Base-by-base conservation (phyloP, 2,888 invertebrate genomes). In the Agrochola lychnidis region DNA sequence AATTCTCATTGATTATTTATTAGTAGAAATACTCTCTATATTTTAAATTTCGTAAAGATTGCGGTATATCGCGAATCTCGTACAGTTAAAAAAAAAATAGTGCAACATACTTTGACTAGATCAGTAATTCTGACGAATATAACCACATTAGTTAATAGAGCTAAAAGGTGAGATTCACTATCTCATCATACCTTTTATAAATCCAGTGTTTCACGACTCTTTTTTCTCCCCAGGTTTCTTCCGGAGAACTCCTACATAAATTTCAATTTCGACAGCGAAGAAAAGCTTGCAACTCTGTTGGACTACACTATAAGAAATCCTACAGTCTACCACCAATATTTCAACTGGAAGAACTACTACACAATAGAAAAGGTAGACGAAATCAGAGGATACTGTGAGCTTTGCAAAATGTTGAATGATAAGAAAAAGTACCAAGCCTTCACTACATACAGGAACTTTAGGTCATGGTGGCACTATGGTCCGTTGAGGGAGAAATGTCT, bases 241-340 rank as follows among this genome's bases (percentile, higher is more conserved):
- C 96, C 96, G 7, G 87, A 91, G 0, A 92, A 92, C 1, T 96
- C 96, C 0, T 96, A 95, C 80, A 90, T 96, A 9, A 90, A 94
- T 70, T 91, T 89, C 4, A 84, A 84, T 0, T 76, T 81, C 7
- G 84, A 78, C 4, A 76, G 86, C 0, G 83, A 90, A 0, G 91
- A 93, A 4, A 87, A 87, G 36, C 78, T 95, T 0, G 93, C 93
- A 0, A 89, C 91, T 0, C 82, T 90, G 4, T 76, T 96, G 0
- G 85, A 89, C 4, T 92, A 93, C 67, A 88, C 86, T 0, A 91
- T 94, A 4, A 88, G 82, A 4, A 92, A 91, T 48, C 90, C 92
- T 4, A 7, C 79, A 0, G 81, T 89, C 1, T 95, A 95, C 84
- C 73, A 89, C 2, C 88, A 83, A 22, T 95, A 89, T 83, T 93